Conservation (phyloP, 2,888 invertebrate genomes). For the Himalopsyche anomala region DNA sequence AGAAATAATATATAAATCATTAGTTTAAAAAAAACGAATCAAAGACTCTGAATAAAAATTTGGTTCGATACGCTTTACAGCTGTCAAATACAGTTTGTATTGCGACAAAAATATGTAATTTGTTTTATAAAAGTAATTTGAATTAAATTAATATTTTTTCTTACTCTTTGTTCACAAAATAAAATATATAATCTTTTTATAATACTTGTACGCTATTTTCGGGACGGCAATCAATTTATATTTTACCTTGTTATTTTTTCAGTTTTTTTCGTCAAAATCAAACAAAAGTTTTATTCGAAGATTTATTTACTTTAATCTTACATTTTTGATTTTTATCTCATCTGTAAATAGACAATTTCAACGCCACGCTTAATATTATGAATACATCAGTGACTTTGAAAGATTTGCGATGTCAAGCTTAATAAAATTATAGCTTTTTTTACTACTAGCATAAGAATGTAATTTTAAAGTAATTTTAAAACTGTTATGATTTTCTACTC, state of each 20-base stretch:
- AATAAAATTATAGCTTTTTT: no score
- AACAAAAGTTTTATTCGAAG: no score
- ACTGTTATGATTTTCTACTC: no score
- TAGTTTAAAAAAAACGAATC: neutral
- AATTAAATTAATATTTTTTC: slow-evolving; percentile 16
- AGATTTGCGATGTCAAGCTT: no score
- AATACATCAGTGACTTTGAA: no score
- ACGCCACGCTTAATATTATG: no score
- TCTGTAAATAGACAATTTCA: no score
- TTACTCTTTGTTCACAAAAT: neutral
- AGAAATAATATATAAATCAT: neutral
- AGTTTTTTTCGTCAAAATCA: neutral
- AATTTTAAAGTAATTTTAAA: no score
- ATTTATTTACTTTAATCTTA: no score
- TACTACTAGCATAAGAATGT: no score
- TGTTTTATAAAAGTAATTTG: neutral
- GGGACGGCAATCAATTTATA: neutral
- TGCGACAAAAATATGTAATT: neutral
- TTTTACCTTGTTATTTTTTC: neutral
- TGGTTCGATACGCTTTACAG: neutral
- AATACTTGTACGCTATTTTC: neutral
- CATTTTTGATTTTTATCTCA: no score
- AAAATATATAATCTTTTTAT: neutral
- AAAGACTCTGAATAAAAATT: slow-evolving; percentile 12
- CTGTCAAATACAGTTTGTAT: neutral